phyloP scores from a whole-genome alignment of 2,113 vertebrate species.

The Arenaria interpres region DNA sequence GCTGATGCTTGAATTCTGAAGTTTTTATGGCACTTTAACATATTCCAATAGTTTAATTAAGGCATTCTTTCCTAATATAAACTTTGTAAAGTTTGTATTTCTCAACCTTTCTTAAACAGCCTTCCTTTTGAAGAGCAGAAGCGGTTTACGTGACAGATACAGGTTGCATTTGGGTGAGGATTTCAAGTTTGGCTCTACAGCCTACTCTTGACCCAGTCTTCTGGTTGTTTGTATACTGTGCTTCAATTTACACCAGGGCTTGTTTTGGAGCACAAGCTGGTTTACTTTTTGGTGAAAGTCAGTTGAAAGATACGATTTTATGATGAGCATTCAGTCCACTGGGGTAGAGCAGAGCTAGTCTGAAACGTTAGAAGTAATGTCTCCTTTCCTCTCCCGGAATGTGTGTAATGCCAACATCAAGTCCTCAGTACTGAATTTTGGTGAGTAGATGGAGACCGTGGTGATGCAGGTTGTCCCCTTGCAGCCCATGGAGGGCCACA shows the following conservation, averaged over 20 bases:
- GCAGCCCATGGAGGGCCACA: neutral
- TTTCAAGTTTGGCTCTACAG: neutral
- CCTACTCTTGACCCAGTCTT: neutral
- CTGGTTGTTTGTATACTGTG: neutral
- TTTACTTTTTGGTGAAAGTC: neutral
- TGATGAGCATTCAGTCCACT: neutral
- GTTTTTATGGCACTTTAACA: neutral
- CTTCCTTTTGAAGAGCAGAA: neutral
- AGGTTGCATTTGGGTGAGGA: neutral
- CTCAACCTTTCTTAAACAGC: neutral
- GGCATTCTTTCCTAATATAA: neutral
- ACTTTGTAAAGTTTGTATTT: neutral
- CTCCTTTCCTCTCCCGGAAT: neutral
- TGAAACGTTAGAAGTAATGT: neutral
- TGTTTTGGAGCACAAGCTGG: neutral
- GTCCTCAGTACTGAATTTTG: neutral
- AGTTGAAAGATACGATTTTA: neutral
- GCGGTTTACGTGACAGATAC: neutral
- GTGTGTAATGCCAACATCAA: neutral
- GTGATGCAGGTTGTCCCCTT: neutral
- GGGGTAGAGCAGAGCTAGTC: neutral
- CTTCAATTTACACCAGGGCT: neutral
- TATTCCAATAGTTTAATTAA: neutral
- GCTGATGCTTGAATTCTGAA: neutral
- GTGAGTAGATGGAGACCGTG: rapidly evolving